Conservation (phyloP, 2,888 invertebrate genomes). For the Eueremaeus valkanovi region DNA sequence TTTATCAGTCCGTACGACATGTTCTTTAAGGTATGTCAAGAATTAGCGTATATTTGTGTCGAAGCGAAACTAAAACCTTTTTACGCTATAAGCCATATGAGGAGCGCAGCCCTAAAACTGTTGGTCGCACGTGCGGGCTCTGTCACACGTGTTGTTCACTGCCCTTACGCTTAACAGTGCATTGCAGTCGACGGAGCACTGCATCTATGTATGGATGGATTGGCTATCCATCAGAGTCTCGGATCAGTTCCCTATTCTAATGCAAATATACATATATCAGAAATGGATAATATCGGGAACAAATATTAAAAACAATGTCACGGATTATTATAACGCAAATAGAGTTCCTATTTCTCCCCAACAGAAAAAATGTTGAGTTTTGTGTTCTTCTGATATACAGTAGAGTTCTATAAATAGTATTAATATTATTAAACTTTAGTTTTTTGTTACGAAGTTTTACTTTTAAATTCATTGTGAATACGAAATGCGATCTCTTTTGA, state of each 20-base stretch:
- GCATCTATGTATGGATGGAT: constrained; percentile 25
- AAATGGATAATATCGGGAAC: neutral
- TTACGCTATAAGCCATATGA: neutral
- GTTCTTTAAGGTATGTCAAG: constrained; percentile 16
- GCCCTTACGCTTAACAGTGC: neutral
- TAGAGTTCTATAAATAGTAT: neutral
- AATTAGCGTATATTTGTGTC: constrained; percentile 18
- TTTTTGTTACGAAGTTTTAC: constrained; percentile 1
- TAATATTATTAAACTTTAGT: neutral
- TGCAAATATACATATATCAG: constrained; percentile 14
- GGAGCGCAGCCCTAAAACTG: neutral
- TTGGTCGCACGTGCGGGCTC: neutral
- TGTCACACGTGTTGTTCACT: constrained; percentile 12
- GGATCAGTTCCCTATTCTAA: constrained; percentile 4
- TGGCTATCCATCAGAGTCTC: constrained; percentile 10
- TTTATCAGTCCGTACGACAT: neutral
- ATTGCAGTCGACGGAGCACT: neutral
- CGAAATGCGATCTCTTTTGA: neutral
- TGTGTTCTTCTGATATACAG: neutral
- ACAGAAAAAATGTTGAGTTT: neutral
- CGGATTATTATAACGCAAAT: constrained; percentile 25
- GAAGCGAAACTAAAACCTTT: constrained; percentile 20
- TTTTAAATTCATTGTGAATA: constrained; percentile 20
- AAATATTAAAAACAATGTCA: constrained; percentile 30
- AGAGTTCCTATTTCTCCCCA: constrained; percentile 5